Percentiles rank a stretch among this genome's conserved stretches.
Conservation (phyloP, 2,888 invertebrate species). For the Trissonchulus sp. region DNA sequence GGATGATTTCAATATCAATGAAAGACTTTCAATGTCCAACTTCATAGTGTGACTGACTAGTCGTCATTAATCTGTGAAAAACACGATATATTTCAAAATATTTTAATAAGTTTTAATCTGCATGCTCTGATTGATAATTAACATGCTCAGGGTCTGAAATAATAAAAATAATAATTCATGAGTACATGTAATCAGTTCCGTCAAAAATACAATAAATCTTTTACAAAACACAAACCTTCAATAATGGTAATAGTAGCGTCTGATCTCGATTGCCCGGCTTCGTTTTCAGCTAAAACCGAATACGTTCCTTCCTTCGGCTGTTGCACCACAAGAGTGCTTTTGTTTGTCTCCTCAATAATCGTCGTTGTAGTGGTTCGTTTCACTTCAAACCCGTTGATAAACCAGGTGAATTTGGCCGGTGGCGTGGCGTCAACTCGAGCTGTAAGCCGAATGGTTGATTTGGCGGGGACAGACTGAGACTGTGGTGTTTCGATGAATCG, state of each 20-base stretch:
- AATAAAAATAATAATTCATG: too few species aligned
- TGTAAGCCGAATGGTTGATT: neutral
- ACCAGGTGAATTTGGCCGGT: conserved; percentile 54
- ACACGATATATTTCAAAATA: too few species aligned
- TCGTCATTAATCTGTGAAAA: too few species aligned
- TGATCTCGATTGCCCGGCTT: neutral
- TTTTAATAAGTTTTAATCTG: too few species aligned
- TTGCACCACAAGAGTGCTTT: neutral
- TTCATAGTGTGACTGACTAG: too few species aligned
- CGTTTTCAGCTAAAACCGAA: neutral
- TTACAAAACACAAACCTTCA: neutral
- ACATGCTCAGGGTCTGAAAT: too few species aligned
- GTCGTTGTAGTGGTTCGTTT: neutral
- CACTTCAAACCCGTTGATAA: conserved; percentile 55
- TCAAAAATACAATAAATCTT: too few species aligned
- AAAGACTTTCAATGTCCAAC: too few species aligned
- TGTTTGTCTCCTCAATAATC: neutral
- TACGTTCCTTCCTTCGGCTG: conserved; percentile 8
- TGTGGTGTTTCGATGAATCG: neutral
- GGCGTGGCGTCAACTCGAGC: conserved; percentile 41
- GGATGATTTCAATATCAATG: too few species aligned
- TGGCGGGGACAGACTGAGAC: neutral
- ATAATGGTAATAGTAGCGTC: neutral
- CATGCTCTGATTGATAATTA: too few species aligned
- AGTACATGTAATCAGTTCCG: too few species aligned